Evolutionary conservation across 2,113 vertebrate genomes (phyloP), one percentile per base, ranked within the genome.

Genomic region (Eidolon helvum): DNA sequence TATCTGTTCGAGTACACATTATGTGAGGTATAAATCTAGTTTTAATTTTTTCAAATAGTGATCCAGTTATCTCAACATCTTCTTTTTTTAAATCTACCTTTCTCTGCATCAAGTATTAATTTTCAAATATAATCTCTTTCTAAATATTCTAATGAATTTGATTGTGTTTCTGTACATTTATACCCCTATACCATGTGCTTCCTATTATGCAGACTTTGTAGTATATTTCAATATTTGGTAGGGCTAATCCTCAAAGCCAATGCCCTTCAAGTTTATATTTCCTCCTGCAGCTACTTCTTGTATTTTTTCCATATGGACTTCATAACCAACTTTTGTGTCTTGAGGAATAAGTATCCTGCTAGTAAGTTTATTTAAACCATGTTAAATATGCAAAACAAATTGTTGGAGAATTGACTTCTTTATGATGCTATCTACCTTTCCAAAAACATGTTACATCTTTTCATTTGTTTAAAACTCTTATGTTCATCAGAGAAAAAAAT

Each of bases 71-170:
- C n/a, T 11, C 45, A 77, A 79, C 10, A 83, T 5, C 5, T 65
- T 77, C 4, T 65, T 77, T 88, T 75, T 21, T 8, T 22, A 22
- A 68, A 38, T 24, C 10, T 30, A 28, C 3, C 28, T 84, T 65
- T 33, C 6, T 95, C 22, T 87, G 4, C 8, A 78, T 66, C 5
- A 55, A 72, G 9, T 55, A 68, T 15, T 48, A 59, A 87, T 88
- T 91, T 85, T 22, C 19, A 95, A 96, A 55, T 84, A 38, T 48
- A 48, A 61, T 93, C 15, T 94, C 50, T 89, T 68, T 86, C 43
- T 75, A 90, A 94, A 86, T 69, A 69, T 55, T 77, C 7, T 45
- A 57, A 21, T 84, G 4, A 79, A 96, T 88, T 78, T 0, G 10
- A 30, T 26, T 53, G 26, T 7, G 59, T 83, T 72, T 65, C 28